Percentiles rank a stretch among this genome's conserved stretches.
Evolutionary conservation across 2,113 vertebrate genomes (phyloP).

Genomic region (Syrrhaptes paradoxus): DNA sequence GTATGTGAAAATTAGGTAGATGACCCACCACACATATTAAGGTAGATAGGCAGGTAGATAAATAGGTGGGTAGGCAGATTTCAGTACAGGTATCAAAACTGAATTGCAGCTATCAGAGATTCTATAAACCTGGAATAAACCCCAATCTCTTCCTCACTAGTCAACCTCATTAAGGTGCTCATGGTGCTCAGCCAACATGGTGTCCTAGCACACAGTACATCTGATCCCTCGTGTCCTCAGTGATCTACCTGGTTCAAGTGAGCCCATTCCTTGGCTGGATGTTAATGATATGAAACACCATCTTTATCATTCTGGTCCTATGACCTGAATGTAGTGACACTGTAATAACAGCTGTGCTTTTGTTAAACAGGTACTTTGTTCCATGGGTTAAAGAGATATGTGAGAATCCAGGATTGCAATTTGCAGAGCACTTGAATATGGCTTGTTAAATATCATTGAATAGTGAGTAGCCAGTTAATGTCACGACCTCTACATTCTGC

Average conservation of each 20-base stretch:
- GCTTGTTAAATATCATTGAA: neutral
- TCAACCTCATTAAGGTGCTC: neutral
- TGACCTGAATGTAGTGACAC: neutral
- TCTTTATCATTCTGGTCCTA: neutral
- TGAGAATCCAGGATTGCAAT: neutral
- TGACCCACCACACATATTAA: neutral
- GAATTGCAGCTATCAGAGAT: neutral
- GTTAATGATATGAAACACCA: neutral
- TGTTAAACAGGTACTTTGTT: neutral
- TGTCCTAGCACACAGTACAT: neutral
- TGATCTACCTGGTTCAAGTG: neutral
- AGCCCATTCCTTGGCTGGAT: neutral
- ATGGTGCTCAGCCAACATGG: fast-evolving
- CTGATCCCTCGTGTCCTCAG: fast-evolving
- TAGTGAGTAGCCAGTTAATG: neutral
- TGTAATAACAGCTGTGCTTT: neutral
- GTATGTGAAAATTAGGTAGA: neutral
- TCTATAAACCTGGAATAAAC: neutral
- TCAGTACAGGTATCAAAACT: neutral
- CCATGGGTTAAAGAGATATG: neutral
- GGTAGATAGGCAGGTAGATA: neutral
- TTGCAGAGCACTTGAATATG: neutral
- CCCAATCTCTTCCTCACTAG: neutral
- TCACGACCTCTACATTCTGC: neutral
- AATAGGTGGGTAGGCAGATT: neutral